phyloP scores from a whole-genome alignment of 92 coral and sea anemone species.

The Diadumene lineata region DNA sequence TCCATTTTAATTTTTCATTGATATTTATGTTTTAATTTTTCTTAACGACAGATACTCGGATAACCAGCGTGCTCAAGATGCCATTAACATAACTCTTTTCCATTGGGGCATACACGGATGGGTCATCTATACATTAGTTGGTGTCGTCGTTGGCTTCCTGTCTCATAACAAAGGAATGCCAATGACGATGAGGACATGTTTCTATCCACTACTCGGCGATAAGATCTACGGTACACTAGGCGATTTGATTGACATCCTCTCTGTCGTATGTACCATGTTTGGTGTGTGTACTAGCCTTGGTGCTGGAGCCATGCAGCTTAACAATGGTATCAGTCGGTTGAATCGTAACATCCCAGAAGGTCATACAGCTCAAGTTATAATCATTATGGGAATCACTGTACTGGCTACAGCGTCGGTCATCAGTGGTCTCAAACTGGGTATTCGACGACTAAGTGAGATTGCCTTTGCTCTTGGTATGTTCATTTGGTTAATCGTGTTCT shows the following conservation, averaged over 20 bases:
- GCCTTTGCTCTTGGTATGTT: constrained; percentile 83
- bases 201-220: background rate
- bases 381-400: constrained; percentile 82
- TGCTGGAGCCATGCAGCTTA: constrained; percentile 76
- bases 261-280: constrained; percentile 2
- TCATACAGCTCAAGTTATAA: constrained; percentile 59
- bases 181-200: background rate
- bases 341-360: constrained; percentile 60
- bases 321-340: constrained; percentile 69
- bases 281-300: constrained; percentile 94
- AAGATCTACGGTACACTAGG: constrained; percentile 3
- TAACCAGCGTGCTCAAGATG: constrained; percentile 3
- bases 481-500: constrained; percentile 74
- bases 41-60: background rate
- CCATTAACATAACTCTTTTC: background rate
- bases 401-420: constrained; percentile 77
- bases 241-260: background rate
- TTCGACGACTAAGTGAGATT: constrained; percentile 82
- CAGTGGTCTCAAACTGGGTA: constrained; percentile 82
- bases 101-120: background rate
- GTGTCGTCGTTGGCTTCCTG: background rate
- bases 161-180: constrained; percentile 4
- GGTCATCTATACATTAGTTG: background rate
- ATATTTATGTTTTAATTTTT: too few species aligned
- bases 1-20: background rate